Evolutionary conservation across 2,113 vertebrate species (phyloP).

Genomic region (Oriolus oriolus): DNA sequence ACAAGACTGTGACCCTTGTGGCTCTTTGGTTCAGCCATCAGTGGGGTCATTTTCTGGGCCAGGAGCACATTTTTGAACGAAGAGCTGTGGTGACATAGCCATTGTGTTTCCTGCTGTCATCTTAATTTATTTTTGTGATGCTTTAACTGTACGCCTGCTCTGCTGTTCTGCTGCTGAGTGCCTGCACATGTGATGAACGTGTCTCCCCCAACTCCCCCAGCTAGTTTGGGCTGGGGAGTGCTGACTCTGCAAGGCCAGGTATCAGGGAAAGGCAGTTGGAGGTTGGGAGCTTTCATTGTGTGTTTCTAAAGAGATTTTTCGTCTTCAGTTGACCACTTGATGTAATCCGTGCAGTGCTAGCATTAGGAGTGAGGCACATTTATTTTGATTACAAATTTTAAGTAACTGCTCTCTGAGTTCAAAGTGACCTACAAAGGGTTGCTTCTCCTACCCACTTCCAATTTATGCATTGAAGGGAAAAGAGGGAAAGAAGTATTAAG

Average conservation of each 20-base stretch:
- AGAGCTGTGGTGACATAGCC: not conserved
- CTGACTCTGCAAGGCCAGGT: not conserved
- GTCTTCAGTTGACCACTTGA: not conserved
- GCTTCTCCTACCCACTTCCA: not conserved
- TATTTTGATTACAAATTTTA: not conserved
- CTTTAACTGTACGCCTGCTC: not conserved
- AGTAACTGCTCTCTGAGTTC: not conserved
- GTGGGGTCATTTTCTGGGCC: not conserved
- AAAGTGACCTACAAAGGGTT: not conserved
- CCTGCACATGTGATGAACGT: accelerated
- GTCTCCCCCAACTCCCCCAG: not conserved
- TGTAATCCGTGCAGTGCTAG: not conserved
- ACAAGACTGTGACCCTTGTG: not conserved
- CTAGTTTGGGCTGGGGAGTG: not conserved
- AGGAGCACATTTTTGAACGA: not conserved
- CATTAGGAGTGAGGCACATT: not conserved
- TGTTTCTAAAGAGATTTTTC: not conserved
- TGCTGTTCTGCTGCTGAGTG: not conserved
- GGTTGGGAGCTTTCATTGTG: not conserved
- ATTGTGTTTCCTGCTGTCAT: not conserved
- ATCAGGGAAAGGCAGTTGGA: not conserved
- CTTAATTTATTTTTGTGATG: not conserved
- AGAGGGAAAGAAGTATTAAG: not conserved
- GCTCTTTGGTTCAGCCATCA: not conserved
- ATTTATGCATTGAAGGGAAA: not conserved